A percentile compares a stretch with the other conserved stretches of the same genome.
Evolutionary conservation across 1,140 invertebrate species (phyloP).

Genomic region (Micrasema minimum): DNA sequence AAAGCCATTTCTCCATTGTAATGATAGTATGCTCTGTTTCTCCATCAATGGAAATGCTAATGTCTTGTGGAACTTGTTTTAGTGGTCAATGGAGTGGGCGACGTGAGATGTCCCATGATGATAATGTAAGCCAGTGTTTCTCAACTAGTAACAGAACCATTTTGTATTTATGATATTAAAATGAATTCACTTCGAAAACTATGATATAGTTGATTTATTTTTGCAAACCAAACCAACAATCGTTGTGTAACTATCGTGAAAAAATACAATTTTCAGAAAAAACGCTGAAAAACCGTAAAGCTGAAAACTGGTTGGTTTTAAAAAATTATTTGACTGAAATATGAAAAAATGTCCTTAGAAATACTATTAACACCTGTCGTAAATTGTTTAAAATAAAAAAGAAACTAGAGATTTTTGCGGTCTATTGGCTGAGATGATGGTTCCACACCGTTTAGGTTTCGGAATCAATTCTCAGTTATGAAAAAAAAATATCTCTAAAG

Average conservation of each 20-base stretch:
- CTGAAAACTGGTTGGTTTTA: too few relatives aligned
- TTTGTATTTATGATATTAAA: background rate
- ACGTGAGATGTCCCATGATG: background rate
- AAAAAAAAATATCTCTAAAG: too few relatives aligned
- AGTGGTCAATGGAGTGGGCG: slow-evolving; percentile 23
- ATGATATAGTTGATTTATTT: background rate
- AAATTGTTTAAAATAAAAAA: too few relatives aligned
- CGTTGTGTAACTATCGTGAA: background rate
- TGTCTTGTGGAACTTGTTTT: slow-evolving; percentile 21
- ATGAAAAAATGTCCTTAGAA: too few relatives aligned
- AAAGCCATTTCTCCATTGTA: background rate
- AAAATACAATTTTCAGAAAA: background rate
- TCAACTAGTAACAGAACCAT: background rate
- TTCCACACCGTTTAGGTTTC: too few relatives aligned
- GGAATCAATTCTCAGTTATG: too few relatives aligned
- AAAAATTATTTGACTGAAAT: too few relatives aligned
- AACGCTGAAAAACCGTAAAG: too few relatives aligned
- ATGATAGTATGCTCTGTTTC: slow-evolving; percentile 9
- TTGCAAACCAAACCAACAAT: background rate
- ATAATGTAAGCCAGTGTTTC: background rate
- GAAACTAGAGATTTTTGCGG: too few relatives aligned
- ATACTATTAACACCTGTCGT: too few relatives aligned
- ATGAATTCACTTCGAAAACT: background rate
- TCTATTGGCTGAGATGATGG: too few relatives aligned
- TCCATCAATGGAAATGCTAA: background rate